Base-by-base conservation (phyloP, 2,113 vertebrate species). In the Psophia crepitans region DNA sequence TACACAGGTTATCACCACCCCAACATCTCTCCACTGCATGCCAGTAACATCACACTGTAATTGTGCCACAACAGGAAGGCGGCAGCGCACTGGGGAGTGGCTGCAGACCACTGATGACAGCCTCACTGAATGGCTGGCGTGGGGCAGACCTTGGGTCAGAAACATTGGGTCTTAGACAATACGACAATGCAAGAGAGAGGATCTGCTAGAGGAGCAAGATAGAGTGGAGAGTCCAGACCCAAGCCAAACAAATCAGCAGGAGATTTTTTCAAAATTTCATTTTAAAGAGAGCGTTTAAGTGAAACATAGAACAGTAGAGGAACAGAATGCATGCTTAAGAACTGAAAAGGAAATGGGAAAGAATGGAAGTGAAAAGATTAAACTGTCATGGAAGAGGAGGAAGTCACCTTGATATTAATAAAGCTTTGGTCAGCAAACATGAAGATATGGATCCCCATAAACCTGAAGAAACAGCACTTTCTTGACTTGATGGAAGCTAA, bases 251-350 rank as follows among this genome's bases (percentile, higher is more conserved):
- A 65, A 70, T 32, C 53, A 69, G 33, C 7, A 65, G 27, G 6
- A 57, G 11, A 27, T 39, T 69, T 21, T 48, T 3, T 2, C n/a
- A 4, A 35, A 66, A 30, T 1, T 8, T n/a, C 43, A 19, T 70
- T 73, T 71, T 65, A 49, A 70, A 77, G 26, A 68, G 6, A 69
- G 2, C 2, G 8, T 57, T 46, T 56, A 68, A 66, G 7, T 7
- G 8, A 87, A 69, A 8, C 2, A 3, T 37, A 79, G 20, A 93
- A 74, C 1, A 1, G 6, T 1, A 66, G 46, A 80, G 14, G 53
- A 87, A 79, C 2, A 4, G 37, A 28, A 28, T 0, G 0, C 18
- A 37, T 12, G 5, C 8, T 54, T 17, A 65, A 69, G 33, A 92
- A 65, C 21, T 37, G 39, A 87, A 84, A 87, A 74, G 12, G 18